These are phyloP conservation scores for Mastomys coucha DNA, from an alignment of 2,113 vertebrate genomes.

Conservation along the genomic window DNA sequence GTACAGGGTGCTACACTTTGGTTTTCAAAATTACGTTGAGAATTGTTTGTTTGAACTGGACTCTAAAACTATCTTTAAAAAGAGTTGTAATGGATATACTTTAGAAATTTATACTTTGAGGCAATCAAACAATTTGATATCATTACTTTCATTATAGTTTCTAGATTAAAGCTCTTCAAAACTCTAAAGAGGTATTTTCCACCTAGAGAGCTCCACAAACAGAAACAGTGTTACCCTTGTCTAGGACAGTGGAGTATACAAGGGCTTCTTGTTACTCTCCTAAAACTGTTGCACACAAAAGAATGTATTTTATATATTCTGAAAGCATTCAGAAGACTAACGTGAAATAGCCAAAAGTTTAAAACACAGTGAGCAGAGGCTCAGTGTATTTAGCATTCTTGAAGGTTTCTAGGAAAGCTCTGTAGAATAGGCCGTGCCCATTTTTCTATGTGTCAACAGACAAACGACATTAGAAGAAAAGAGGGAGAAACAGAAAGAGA, in stretches of 20 bases:
- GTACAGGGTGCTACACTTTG: not conserved
- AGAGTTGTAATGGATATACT: not conserved
- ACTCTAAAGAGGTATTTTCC: conserved; percentile 30
- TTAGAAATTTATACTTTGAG: conserved; percentile 46
- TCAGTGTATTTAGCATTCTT: conserved; percentile 24
- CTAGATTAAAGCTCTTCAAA: not conserved
- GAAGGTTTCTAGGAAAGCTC: conserved; percentile 46
- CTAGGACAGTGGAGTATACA: too few relatives aligned
- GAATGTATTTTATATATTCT: not conserved
- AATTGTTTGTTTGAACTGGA: conserved; percentile 39
- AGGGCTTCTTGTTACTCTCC: not conserved
- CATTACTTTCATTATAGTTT: conserved; percentile 46
- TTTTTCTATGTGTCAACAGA: conserved; percentile 40
- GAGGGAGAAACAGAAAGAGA: not conserved
- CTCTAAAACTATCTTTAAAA: conserved; percentile 20
- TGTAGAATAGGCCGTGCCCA: not conserved
- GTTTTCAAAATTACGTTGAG: conserved; percentile 58
- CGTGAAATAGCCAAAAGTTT: not conserved
- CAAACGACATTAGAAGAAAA: conserved; percentile 31
- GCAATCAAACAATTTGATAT: conserved; percentile 48
- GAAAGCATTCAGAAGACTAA: not conserved
- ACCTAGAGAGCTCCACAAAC: not conserved
- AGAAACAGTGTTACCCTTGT: not conserved
- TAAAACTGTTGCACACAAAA: not conserved
- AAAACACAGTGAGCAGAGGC: conserved; percentile 25